Percentiles rank a stretch among this genome's conserved stretches.
Conservation (phyloP, 1,140 invertebrate species). For the Drosophila leontia region DNA sequence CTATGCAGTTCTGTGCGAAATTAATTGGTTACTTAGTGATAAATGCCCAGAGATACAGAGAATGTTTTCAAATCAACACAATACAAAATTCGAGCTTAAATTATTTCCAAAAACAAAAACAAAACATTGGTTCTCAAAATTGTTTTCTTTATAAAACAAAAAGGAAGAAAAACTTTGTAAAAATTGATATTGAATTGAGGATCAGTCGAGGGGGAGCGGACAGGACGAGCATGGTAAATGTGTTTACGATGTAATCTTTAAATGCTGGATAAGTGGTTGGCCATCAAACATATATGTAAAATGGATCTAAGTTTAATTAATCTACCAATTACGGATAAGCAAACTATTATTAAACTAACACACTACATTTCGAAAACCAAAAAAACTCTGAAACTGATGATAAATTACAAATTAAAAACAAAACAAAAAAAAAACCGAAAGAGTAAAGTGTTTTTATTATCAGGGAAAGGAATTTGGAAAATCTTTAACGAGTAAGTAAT, state of each 20-base stretch:
- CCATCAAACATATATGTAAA: constrained; percentile 68
- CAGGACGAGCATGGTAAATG: constrained; percentile 21
- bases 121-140: constrained; percentile 58
- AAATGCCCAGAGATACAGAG: constrained; percentile 38
- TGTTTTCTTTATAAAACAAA: constrained; percentile 55
- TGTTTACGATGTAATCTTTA: constrained; percentile 47
- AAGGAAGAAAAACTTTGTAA: constrained; percentile 31
- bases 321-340: constrained; percentile 71
- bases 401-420: constrained; percentile 58
- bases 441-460: neutral
- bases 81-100: constrained; percentile 81
- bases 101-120: constrained; percentile 60
- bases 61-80: constrained; percentile 63
- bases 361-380: constrained; percentile 48
- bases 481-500: too few relatives aligned
- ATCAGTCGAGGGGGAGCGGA: neutral
- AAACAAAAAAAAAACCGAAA: constrained; percentile 23
- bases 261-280: constrained; percentile 61
- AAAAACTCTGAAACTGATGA: constrained; percentile 54
- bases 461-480: too few relatives aligned
- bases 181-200: constrained; percentile 32
- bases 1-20: constrained; percentile 51
- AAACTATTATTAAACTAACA: constrained; percentile 55
- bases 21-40: constrained; percentile 72
- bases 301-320: constrained; percentile 73